Base-by-base conservation (phyloP, 2,888 invertebrate genomes). In the Salpingus planirostris region DNA sequence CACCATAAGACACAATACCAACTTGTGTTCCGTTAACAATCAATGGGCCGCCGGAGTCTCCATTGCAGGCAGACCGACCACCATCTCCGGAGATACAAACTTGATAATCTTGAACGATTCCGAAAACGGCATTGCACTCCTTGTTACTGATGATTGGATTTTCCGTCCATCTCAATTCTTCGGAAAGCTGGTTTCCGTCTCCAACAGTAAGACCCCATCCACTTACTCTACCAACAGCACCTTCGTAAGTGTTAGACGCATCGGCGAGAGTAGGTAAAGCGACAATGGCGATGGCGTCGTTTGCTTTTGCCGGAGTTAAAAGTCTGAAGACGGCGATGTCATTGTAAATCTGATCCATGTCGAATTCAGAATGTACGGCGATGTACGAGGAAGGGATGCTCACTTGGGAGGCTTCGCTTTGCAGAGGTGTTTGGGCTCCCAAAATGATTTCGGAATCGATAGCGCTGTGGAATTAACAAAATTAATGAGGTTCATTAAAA, bases 251-350 rank as follows among this genome's bases (percentile, higher is more conserved):
- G 10, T 31, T 27, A 6, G 13, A 8, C 11, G 15, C 33, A 21
- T 27, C 26, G 15, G 7, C 38, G 29, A n/a, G n/a, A n/a, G n/a
- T n/a, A 46, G 52, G 54, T 15, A 57, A 44, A 34, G 57, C 56
- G 22, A 56, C 51, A 1, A 57, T 55, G 15, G 50, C 39, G 2
- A 59, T 52, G 33, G 47, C 46, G 27, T 52, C 43, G 11, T 49
- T 50, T 15, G 53, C 41, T 5, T 37, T 33, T 2, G 50, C 47
- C 2, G 36, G 13, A 11, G 39, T 29, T 2, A 40, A 42, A 24
- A 60, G 31, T 13, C 48, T 40, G 15, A 62, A 33, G 2, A 60
- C 27, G 1, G 55, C 57, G 24, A 61, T 45, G 33, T 61, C 59
- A 15, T 55, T 44, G 18, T 18, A 18, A 18, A 6, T 46, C 8